phyloP scores from a whole-genome alignment of 1,140 invertebrate genomes.

The Bacillus rossius region DNA sequence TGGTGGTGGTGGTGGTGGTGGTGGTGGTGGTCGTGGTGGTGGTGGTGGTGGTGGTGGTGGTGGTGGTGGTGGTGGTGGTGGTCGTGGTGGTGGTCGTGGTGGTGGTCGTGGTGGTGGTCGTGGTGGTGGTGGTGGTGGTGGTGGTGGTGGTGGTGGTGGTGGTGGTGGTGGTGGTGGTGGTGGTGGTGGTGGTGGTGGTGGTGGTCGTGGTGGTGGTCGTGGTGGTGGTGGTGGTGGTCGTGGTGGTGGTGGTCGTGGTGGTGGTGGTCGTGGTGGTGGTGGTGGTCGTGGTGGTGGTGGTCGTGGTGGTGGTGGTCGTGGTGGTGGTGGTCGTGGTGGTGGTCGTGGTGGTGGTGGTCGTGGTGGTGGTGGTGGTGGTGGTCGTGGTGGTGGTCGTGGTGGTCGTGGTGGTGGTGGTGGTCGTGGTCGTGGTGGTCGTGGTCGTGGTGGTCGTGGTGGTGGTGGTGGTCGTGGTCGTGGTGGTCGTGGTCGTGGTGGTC shows the following conservation, averaged over 20 bases:
- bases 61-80: not conserved
- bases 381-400: not conserved
- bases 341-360: not conserved
- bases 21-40: not conserved
- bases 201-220: not conserved
- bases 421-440: not conserved
- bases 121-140: not conserved
- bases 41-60: conserved; percentile 1
- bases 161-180: not conserved
- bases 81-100: not conserved
- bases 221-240: not conserved
- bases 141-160: not conserved
- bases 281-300: not conserved
- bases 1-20: not conserved
- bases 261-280: not conserved
- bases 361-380: not conserved
- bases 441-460: not conserved
- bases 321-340: too few relatives aligned
- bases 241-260: not conserved
- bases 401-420: not conserved
- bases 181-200: not conserved
- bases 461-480: not conserved
- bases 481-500: not conserved
- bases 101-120: not conserved
- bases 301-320: not conserved